Conservation (phyloP, 2,888 invertebrate species). For the Ephialtes manifestator region DNA sequence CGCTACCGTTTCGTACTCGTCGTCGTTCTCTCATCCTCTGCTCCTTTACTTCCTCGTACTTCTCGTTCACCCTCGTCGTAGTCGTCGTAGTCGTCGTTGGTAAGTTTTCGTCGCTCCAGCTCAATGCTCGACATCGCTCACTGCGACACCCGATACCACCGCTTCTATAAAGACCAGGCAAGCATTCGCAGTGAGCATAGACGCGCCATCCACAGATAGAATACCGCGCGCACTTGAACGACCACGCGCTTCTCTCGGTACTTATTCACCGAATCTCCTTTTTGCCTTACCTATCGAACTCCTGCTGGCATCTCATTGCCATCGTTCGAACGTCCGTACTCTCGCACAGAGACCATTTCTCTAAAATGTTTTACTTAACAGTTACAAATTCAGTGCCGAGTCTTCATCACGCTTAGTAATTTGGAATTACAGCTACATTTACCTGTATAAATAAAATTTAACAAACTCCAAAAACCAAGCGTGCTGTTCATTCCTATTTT, state of each 20-base stretch:
- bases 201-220: constrained; percentile 51
- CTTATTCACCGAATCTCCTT: constrained; percentile 60
- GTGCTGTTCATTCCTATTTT: not conserved
- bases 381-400: constrained; percentile 3
- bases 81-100: constrained; percentile 29
- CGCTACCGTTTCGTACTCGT: not conserved
- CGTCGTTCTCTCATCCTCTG: constrained; percentile 34
- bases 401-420: not conserved
- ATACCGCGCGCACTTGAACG: constrained; percentile 50
- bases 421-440: too few species aligned
- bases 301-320: constrained; percentile 52
- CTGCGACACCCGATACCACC: constrained; percentile 45
- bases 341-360: constrained; percentile 20
- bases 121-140: constrained; percentile 62
- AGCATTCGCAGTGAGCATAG: constrained; percentile 35
- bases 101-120: constrained; percentile 56
- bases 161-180: not conserved
- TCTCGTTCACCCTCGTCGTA: constrained; percentile 25
- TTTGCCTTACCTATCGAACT: constrained; percentile 53
- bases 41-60: constrained; percentile 38
- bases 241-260: constrained; percentile 41
- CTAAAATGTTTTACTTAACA: not conserved
- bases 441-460: not conserved
- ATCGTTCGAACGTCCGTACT: constrained; percentile 45
- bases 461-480: not conserved